Conservation (phyloP, 92 coral and sea anemone species). For the Phenganax stokvisi region DNA sequence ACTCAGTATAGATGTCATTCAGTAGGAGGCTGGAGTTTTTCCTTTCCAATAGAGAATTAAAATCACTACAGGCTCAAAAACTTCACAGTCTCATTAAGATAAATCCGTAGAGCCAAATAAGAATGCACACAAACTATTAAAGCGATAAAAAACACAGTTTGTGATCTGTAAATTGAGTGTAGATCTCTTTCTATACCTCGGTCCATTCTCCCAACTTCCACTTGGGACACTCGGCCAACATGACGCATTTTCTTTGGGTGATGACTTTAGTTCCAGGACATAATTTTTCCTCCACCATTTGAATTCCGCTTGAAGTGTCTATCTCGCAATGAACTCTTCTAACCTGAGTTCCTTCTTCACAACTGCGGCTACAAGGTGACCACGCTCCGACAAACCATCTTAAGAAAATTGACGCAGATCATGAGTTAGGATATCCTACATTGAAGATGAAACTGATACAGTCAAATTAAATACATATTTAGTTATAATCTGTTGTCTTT, state of each 20-base stretch:
- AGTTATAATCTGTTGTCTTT: not conserved
- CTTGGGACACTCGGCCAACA: slow-evolving; percentile 57
- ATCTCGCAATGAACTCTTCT: slow-evolving; percentile 86
- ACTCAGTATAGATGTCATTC: no score
- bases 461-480: no score
- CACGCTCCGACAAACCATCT: slow-evolving; percentile 86
- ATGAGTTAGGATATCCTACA: not conserved
- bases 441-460: not conserved
- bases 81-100: no score
- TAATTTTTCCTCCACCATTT: slow-evolving; percentile 64
- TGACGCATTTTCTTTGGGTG: slow-evolving; percentile 54
- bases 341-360: slow-evolving; percentile 79
- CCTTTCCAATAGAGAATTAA: no score
- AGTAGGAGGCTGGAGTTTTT: no score
- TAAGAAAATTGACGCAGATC: not conserved
- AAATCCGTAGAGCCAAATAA: no score
- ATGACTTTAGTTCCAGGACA: slow-evolving; percentile 68
- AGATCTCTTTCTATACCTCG: slow-evolving; percentile 45
- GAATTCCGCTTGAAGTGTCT: slow-evolving; percentile 51
- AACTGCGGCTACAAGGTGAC: slow-evolving; percentile 75
- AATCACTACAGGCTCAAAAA: no score
- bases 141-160: no score
- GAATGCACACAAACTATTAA: no score
- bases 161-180: no score
- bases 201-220: slow-evolving; percentile 74